Base-by-base conservation (phyloP, 2,113 vertebrate species). In the Microtus montanus region DNA sequence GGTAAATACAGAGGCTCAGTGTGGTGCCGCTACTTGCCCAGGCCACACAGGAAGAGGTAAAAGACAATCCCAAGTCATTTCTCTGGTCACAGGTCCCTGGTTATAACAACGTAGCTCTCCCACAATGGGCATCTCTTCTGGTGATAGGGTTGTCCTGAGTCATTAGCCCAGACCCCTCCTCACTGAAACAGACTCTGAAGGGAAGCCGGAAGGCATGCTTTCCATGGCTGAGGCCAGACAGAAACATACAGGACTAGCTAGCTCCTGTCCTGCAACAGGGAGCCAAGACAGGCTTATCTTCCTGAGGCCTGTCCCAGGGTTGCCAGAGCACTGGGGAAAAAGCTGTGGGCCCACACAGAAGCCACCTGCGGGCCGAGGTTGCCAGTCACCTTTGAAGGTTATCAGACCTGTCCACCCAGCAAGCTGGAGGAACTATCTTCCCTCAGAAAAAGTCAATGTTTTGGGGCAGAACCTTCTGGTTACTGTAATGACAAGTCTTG, bases 291-390 rank as follows among this genome's bases (percentile, higher is more conserved):
- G 41, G 38, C 0, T 64, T 52, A 2, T 20, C 2, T 22, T 11
- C 7, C 1, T n/a, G 8, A 30, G 85, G 49, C 30, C 30, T 24
- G 2, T 44, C 68, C 52, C 0, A 0, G 68, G 70, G 38, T 54
- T 15, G 35, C 35, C 30, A 1, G 8, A 0, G 30, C 8, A 6
- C 47, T 4, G n/a, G 0, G 13, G 5, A 7, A 1, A 8, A 22
- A 47, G 20, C 44, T 15, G 24, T 47, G 64, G 30, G 12, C 15
- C 38, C 11, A 4, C 38, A 47, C 8, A 14, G 19, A 12, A 49
- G 35, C 15, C 12, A 38, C 49, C n/a, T 12, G 19, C 1, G 41
- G 35, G 38, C 26, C 7, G 14, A 2, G 28, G 1, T 35, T 85
- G 26, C 63, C 28, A 85, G 28, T 58, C 49, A 15, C 9, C n/a